Base-by-base conservation (phyloP, 2,888 invertebrate genomes). In the Hirtodrosophila cameraria region DNA sequence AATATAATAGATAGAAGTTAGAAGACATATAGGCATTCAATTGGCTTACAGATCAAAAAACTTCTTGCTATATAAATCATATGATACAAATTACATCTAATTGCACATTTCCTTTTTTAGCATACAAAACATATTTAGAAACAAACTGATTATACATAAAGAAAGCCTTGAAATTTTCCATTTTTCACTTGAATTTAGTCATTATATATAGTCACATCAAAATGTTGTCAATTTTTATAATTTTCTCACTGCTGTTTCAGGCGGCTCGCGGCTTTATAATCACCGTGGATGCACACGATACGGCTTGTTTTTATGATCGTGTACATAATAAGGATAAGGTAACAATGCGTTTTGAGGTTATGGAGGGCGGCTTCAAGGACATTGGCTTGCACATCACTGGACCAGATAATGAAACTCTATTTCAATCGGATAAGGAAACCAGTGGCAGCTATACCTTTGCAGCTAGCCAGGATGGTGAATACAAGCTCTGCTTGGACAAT, bases 341-440 rank as follows among this genome's bases (percentile, higher is more conserved):
- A 3, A 60, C 68, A 8, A 45, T 83, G 1, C 59, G 45, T 8
- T 83, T 73, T 12, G 82, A 83, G 62, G 87, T 83, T 0, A 80
- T 83, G 84, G 82, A 83, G 0, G 82, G 82, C 2, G 82, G 82
- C 15, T 83, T 83, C 30, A 75, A 68, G 58, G 82, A 83, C 11
- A 68, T 83, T 15, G 70, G 31, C 0, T 42, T 83, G 4, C 20
- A 33, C 2, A 69, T 83, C 1, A 3, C 52, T 0, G 87, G 35
- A 0, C 87, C 82, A 0, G 20, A 53, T 0, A 20, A 46, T 1
- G 62, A 70, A 0, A 20, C 3, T 0, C 41, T 83, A 2, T 50
- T 46, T 9, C 18, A 60, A 0, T 25, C 65, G 2, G 54, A 61
- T 0, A 30, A 55, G 36, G 83, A 87, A 18, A 50, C 63, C 2